Evolutionary conservation across 2,888 invertebrate genomes (phyloP), one percentile per base, ranked within the genome.

Genomic region (Reticulitermes lucifugus): DNA sequence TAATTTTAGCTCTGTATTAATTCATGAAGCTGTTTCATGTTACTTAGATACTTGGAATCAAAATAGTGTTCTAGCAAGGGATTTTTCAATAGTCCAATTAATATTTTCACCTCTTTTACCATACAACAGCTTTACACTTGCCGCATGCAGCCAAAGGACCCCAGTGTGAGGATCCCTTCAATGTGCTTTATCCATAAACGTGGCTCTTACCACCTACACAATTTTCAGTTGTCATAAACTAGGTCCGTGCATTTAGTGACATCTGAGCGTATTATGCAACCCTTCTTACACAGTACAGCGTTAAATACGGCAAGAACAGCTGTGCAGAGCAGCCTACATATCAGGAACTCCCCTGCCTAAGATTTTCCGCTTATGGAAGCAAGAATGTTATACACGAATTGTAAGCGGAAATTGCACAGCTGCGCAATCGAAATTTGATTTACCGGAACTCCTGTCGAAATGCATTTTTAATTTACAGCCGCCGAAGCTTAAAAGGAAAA

Each of bases 141-240:
- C 41, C 18, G 6, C 18, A 73, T 73, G 18, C 21, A 41, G 73
- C 35, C 21, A 41, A 41, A 7, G 41, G 18, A 3, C 73, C 73
- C 73, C 41, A 35, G 41, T 41, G 41, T 73, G 73, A 41, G 29
- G 10, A 41, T 41, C 73, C 29, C 14, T 35, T 21, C 35, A 21
- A 41, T 73, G 12, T 41, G 41, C 41, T 73, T 14, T 29, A 41
- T 41, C 35, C 73, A 73, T 21, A 41, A 73, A 41, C 25, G 5
- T 73, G 73, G 41, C 6, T 7, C 0, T 12, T 9, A 41, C 41
- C 41, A 41, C 9, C 22, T 73, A 41, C 73, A 73, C 41, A 29
- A 41, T 73, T 73, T 73, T 73, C 73, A 41, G 73, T 41, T 73
- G 73, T 73, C 71, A 71, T 71, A 71, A 71, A 71, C 9, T 71